Conservation (phyloP, 2,113 vertebrate genomes). For the Tinamus guttatus region DNA sequence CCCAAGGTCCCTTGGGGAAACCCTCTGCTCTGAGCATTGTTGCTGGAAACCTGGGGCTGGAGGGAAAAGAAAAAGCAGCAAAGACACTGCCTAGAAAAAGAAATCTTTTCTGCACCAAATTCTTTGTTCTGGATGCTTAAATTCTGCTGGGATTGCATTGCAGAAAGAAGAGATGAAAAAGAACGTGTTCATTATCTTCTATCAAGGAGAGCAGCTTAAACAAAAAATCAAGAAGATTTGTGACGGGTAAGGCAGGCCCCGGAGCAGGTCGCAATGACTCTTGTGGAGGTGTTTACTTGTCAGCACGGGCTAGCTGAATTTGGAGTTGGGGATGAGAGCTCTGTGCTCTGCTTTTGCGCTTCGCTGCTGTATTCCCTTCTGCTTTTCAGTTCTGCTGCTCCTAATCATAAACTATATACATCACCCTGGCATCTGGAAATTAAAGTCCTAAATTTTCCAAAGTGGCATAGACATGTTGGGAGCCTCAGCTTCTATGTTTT, state of each 20-base stretch:
- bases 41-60: neutral
- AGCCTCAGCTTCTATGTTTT: neutral
- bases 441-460: neutral
- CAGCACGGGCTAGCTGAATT: neutral
- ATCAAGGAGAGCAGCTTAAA: constrained; percentile 86
- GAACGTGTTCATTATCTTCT: constrained; percentile 87
- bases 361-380: neutral
- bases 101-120: neutral
- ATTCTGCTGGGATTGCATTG: constrained; percentile 39
- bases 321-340: neutral
- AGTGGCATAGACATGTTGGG: neutral
- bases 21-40: neutral
- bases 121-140: neutral
- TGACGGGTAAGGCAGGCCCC: constrained; percentile 76
- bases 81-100: neutral
- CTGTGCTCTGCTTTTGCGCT: neutral
- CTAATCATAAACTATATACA: neutral
- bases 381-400: neutral
- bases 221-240: constrained; percentile 86
- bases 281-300: neutral
- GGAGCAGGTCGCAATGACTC: neutral
- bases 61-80: neutral
- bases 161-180: constrained; percentile 85
- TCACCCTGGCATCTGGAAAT: neutral
- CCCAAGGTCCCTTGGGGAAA: too few species aligned